phyloP scores from a whole-genome alignment of 2,113 vertebrate genomes.

The Haemorhous mexicanus region DNA sequence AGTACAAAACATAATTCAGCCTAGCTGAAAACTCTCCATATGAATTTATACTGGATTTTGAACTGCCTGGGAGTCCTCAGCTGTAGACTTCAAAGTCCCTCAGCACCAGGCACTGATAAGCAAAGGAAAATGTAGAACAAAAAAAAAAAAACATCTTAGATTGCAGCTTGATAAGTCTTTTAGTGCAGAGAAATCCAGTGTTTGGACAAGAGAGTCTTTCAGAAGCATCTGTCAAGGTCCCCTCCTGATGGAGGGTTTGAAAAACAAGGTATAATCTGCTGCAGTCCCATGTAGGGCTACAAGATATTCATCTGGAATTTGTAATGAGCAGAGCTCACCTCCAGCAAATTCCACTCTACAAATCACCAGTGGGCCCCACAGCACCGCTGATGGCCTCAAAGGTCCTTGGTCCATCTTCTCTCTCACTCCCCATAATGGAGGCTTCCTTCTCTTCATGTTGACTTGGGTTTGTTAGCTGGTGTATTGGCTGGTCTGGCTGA shows the following conservation, averaged over 20 bases:
- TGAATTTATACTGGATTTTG: not conserved
- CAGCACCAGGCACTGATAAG: not conserved
- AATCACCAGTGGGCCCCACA: not conserved
- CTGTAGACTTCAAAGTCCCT: not conserved
- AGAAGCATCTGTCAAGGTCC: not conserved
- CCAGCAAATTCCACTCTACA: not conserved
- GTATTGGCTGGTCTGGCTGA: not conserved
- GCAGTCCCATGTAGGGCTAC: not conserved
- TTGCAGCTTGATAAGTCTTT: not conserved
- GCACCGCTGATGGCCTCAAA: not conserved
- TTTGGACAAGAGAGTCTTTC: not conserved
- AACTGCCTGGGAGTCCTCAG: not conserved
- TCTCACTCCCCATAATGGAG: not conserved
- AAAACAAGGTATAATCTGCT: not conserved
- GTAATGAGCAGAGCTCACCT: not conserved
- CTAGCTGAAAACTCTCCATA: not conserved
- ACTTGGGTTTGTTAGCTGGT: not conserved
- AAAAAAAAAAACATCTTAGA: rapidly evolving
- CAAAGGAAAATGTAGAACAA: not conserved
- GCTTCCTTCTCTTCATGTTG: not conserved
- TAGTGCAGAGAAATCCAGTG: not conserved
- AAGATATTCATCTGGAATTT: not conserved
- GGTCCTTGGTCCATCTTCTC: not conserved
- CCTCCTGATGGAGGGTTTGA: not conserved
- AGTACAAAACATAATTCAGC: not conserved